Conservation (phyloP, 2,888 invertebrate genomes). For the Deilephila elpenor region DNA sequence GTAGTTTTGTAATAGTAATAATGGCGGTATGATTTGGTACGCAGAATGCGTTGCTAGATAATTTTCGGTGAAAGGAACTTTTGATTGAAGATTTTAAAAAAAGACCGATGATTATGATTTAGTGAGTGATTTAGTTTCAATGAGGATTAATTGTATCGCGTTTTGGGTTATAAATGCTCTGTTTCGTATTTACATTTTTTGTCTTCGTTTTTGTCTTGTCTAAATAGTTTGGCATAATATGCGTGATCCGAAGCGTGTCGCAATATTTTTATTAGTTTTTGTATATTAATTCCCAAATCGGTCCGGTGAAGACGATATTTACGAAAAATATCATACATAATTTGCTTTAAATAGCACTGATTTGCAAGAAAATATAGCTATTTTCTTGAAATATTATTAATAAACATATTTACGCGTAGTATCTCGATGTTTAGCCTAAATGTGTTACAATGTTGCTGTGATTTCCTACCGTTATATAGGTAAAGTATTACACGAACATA, state of each 20-base stretch:
- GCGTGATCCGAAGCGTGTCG: background rate
- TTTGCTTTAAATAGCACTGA: background rate
- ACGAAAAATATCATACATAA: background rate
- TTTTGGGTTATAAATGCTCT: background rate
- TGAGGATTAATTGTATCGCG: background rate
- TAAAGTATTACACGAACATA: background rate
- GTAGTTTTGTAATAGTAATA: constrained; percentile 64
- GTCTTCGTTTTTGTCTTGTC: background rate
- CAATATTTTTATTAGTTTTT: background rate
- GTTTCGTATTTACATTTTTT: background rate
- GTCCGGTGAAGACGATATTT: background rate
- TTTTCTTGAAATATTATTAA: too few species aligned
- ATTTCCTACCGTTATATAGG: background rate
- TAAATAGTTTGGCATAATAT: background rate
- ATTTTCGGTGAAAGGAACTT: too few species aligned
- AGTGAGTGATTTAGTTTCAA: too few species aligned
- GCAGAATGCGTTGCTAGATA: constrained; percentile 31
- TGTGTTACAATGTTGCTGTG: background rate
- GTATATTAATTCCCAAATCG: background rate
- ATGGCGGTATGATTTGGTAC: constrained; percentile 57
- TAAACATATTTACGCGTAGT: background rate
- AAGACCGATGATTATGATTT: too few species aligned
- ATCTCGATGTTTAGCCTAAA: background rate
- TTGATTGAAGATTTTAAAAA: too few species aligned
- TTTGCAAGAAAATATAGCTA: background rate